Evolutionary conservation across 2,888 invertebrate genomes (phyloP).

Genomic region (Acanthosepion lycidas): DNA sequence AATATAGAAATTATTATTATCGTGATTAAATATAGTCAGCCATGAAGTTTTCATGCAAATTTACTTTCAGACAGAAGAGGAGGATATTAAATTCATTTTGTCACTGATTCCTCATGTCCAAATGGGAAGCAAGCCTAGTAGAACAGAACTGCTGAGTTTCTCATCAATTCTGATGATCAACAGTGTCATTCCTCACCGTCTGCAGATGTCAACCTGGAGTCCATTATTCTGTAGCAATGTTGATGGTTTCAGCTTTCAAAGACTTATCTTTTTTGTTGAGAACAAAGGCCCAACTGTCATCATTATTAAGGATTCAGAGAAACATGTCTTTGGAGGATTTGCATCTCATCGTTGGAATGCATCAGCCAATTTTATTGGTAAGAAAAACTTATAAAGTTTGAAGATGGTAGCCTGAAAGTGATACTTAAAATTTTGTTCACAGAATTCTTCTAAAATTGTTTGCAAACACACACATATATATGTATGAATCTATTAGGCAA

Average conservation of each 20-base stretch:
- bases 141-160: conserved; percentile 74
- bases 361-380: neutral
- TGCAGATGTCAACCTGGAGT: neutral
- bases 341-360: conserved; percentile 84
- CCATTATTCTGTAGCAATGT: neutral
- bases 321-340: conserved; percentile 91
- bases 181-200: neutral
- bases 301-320: conserved; percentile 83
- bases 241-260: neutral
- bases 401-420: neutral
- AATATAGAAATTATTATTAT: neutral
- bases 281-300: conserved; percentile 79
- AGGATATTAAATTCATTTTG: neutral
- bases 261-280: neutral
- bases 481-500: too few relatives aligned
- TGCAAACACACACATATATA: too few relatives aligned
- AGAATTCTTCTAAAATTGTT: too few relatives aligned
- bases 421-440: too few relatives aligned
- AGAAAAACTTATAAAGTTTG: neutral
- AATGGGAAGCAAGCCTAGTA: conserved; percentile 82
- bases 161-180: conserved; percentile 37
- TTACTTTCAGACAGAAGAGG: neutral
- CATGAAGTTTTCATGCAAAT: neutral
- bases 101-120: neutral
- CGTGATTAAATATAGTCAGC: neutral